Conservation (phyloP, 2,797 vertebrate species). For the Threskiornis aethiopicus region DNA sequence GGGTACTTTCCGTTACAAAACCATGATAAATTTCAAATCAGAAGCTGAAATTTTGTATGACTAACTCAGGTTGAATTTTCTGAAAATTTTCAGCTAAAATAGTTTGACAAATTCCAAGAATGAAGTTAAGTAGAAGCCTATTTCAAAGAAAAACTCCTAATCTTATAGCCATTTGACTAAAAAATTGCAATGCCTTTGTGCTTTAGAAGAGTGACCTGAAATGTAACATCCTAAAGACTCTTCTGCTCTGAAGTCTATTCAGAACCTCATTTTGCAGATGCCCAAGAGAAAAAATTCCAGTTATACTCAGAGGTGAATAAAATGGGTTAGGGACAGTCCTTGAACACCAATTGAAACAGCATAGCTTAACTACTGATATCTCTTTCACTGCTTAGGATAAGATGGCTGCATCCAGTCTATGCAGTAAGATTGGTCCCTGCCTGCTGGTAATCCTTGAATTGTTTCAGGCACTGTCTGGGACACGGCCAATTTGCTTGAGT, state of each 20-base stretch:
- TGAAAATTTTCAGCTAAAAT: background rate
- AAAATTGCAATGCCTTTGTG: background rate
- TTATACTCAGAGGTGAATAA: background rate
- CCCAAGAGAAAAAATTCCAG: background rate
- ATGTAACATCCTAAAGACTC: background rate
- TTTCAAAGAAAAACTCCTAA: background rate
- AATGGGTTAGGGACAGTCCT: background rate
- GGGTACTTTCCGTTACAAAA: background rate
- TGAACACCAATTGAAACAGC: accelerated
- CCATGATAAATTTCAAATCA: background rate
- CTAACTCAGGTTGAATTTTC: background rate
- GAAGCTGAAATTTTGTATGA: background rate
- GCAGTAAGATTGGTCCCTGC: background rate
- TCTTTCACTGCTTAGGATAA: background rate
- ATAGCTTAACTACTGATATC: background rate
- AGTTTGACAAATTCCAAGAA: background rate
- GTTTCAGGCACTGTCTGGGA: background rate
- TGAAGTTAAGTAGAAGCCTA: background rate
- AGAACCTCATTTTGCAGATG: background rate
- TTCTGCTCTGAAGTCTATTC: background rate
- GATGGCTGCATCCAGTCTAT: background rate
- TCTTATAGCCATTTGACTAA: background rate
- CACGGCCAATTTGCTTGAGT: background rate
- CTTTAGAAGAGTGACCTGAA: background rate
- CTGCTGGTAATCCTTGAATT: background rate